Evolutionary conservation across 1,140 invertebrate species (phyloP).

Genomic region (Zaprionus taronus): DNA sequence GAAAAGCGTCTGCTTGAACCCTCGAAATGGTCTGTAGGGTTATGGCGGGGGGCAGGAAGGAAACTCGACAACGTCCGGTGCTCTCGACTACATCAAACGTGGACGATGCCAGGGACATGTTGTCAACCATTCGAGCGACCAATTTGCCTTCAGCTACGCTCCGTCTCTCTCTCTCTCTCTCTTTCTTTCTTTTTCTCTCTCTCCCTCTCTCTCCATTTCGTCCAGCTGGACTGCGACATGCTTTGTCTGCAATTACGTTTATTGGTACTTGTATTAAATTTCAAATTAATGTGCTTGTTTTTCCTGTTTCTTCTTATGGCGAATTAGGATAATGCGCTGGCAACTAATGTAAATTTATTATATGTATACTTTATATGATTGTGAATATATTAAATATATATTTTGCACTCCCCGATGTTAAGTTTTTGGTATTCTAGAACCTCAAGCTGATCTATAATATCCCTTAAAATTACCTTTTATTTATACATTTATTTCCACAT

Average conservation of each 20-base stretch:
- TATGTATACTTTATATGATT: background rate
- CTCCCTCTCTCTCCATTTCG: constrained; percentile 3
- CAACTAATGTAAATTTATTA: background rate
- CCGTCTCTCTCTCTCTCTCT: background rate
- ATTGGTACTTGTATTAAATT: constrained; percentile 45
- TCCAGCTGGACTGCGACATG: constrained; percentile 1
- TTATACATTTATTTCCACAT: background rate
- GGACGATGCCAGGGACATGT: constrained; percentile 42
- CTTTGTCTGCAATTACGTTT: constrained; percentile 37
- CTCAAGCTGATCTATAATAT: background rate
- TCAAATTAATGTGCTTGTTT: constrained; percentile 45
- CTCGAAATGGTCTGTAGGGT: background rate
- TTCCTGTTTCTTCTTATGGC: constrained; percentile 6
- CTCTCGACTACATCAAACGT: constrained; percentile 47
- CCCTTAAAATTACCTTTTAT: background rate
- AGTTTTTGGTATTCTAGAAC: background rate
- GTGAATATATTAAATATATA: no score
- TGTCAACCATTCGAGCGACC: constrained; percentile 58
- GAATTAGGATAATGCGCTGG: background rate
- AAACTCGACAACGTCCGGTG: constrained; percentile 36
- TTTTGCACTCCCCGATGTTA: no score
- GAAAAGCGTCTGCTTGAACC: constrained; percentile 41
- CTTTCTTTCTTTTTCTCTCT: background rate
- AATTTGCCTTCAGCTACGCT: constrained; percentile 35
- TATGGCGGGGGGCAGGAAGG: background rate